Percentiles rank a stretch among this genome's conserved stretches.
phyloP scores from a whole-genome alignment of 2,113 vertebrate genomes.

The Ceratotherium simum region DNA sequence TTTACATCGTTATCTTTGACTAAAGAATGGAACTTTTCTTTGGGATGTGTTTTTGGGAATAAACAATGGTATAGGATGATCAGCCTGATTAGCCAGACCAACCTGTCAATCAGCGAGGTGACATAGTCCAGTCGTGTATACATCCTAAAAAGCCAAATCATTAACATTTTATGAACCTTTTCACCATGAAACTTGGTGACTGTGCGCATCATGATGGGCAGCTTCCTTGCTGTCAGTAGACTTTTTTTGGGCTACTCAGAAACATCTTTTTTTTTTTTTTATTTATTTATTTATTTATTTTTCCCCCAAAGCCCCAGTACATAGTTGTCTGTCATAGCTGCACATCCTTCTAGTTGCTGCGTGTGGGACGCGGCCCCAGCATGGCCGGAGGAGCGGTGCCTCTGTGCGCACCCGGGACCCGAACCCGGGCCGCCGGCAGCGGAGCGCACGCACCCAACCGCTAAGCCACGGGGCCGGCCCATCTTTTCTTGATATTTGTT shows the following conservation, averaged over 20 bases:
- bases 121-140: neutral
- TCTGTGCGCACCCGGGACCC: no score
- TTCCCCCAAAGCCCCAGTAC: no score
- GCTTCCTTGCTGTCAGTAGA: neutral
- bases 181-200: neutral
- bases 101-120: neutral
- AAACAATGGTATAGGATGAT: neutral
- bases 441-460: no score
- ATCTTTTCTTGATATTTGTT: neutral
- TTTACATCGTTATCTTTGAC: slow-evolving; percentile 10
- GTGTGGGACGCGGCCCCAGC: no score
- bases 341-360: no score
- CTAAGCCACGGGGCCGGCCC: no score
- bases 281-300: no score
- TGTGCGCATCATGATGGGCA: neutral
- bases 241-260: neutral
- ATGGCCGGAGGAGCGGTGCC: no score
- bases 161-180: neutral
- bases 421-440: no score
- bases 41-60: slow-evolving; percentile 23
- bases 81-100: neutral
- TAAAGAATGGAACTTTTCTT: neutral
- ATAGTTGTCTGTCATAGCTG: no score
- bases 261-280: neutral
- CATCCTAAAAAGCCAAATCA: neutral